Evolutionary conservation across 1,140 invertebrate genomes (phyloP), one percentile per base, ranked within the genome.

Genomic region (Anoplolepis gracilipes): DNA sequence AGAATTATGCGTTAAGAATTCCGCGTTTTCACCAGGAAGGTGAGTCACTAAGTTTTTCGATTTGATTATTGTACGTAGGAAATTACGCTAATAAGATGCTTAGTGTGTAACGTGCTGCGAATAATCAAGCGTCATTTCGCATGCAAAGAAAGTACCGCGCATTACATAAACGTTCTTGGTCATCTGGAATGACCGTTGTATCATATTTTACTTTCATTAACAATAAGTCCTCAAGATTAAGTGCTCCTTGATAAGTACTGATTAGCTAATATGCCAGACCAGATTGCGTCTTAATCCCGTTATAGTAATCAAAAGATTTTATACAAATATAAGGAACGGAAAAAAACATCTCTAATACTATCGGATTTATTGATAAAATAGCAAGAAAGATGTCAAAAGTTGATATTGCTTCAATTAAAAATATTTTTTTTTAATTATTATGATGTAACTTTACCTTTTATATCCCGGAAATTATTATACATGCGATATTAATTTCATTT

Each of bases 71-170:
- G 61, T 33, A 28, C 33, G 33, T 39, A 73, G 76, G 65, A 67
- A 86, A 88, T 86, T 89, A 65, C 84, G 39, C 39, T 88, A 88
- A 89, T 86, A 69, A 79, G 64, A 1, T 64, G 65, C 75, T 22
- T 73, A 57, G 22, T 19, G 19, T 49, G 64, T 75, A 61, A 79
- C 75, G 76, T 61, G 57, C 49, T 25, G 46, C 39, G 53, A 86
- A 88, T 86, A 70, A 88, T 46, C 46, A 73, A 88, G 57, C 25
- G 46, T 88, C 13, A 64, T 87, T 79, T 85, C 72, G 72, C 22
- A 72, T 77, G 76, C 72, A 19, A 53, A 36, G n/a, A 49, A 81
- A 25, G 30, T 49, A 49, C 28, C 16, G 62, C 16, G 22, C 72
- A 76, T 88, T 88, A 88, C 59, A 65, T 85, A 85, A 78, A 78